Conservation (phyloP, 2,797 vertebrate genomes). For the Bradypus variegatus region DNA sequence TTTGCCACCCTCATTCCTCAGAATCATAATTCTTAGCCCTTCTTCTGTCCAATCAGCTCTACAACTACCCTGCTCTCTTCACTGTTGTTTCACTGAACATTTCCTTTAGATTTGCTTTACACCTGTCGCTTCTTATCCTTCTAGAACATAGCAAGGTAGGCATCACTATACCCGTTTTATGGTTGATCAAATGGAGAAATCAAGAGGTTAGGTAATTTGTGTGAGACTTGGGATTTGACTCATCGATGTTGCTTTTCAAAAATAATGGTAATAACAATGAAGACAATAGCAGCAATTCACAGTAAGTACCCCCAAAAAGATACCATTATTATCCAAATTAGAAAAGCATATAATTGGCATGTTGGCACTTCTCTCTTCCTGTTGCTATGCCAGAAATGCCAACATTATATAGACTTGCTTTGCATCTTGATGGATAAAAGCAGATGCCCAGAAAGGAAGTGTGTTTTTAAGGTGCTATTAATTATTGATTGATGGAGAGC, state of each 20-base stretch:
- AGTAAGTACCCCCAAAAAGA: constrained; percentile 21
- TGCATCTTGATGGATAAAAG: constrained; percentile 18
- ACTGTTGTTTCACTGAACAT: not conserved
- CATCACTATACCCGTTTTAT: not conserved
- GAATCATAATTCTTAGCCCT: not conserved
- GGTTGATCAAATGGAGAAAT: not conserved
- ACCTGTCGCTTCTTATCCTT: not conserved
- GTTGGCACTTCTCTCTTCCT: not conserved
- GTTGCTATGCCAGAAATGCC: not conserved
- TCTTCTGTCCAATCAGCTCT: not conserved
- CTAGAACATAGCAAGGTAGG: not conserved
- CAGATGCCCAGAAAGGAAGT: not conserved
- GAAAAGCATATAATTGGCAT: not conserved
- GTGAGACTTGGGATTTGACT: constrained; percentile 20
- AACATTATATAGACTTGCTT: constrained; percentile 6
- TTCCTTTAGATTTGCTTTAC: not conserved
- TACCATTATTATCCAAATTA: constrained; percentile 34
- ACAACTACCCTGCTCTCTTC: not conserved
- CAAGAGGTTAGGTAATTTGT: not conserved
- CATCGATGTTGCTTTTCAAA: constrained; percentile 13
- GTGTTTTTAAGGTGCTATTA: not conserved
- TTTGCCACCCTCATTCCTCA: not conserved
- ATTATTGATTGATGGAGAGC: not conserved
- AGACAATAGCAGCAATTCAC: not conserved
- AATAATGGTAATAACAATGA: constrained; percentile 23